Conservation (phyloP, 2,888 invertebrate genomes). For the Cephus nigrinus region DNA sequence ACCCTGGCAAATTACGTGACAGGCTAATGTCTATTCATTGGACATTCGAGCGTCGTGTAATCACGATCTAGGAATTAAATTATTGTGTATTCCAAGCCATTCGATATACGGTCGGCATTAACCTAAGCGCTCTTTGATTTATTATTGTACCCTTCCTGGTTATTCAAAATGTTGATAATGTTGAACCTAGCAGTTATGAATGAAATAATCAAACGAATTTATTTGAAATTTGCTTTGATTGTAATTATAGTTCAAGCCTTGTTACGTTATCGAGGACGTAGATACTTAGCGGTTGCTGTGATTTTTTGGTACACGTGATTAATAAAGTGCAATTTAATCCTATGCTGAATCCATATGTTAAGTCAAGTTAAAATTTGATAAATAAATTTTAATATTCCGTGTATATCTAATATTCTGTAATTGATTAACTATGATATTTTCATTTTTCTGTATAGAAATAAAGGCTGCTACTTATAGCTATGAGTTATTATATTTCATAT, state of each 20-base stretch:
- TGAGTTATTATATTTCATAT: background rate
- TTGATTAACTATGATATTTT: background rate
- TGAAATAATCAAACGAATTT: background rate
- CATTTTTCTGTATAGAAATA: background rate
- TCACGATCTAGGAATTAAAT: constrained; percentile 30
- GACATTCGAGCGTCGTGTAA: constrained; percentile 24
- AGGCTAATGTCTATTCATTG: constrained; percentile 22
- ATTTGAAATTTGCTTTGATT: background rate
- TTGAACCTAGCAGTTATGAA: background rate
- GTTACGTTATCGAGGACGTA: background rate
- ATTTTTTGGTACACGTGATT: background rate
- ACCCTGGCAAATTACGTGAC: background rate
- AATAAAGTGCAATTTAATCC: background rate
- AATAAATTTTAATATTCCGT: too few species aligned
- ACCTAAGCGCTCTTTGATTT: background rate
- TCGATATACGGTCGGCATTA: constrained; percentile 26
- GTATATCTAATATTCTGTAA: background rate
- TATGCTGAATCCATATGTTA: background rate
- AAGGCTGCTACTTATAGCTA: background rate
- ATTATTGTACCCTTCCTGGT: background rate
- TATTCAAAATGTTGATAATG: background rate
- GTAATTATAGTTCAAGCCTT: background rate
- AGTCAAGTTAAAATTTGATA: too few species aligned
- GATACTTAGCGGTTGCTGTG: background rate
- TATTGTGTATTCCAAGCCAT: constrained; percentile 34